Conservation (phyloP, 2,113 vertebrate genomes). For the Lophochroa leadbeateri region DNA sequence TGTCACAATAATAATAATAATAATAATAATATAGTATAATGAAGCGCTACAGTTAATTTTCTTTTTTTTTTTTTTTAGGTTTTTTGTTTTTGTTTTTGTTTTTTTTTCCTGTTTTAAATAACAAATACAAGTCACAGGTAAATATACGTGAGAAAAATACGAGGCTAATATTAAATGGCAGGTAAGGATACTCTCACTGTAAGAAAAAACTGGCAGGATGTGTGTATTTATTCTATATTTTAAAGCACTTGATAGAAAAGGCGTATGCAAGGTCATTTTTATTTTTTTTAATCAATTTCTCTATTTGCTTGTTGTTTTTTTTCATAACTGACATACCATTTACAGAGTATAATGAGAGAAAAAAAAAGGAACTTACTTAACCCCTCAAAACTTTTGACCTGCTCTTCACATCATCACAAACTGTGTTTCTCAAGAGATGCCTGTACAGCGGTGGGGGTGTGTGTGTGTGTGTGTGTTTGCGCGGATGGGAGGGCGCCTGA, state of each 20-base stretch:
- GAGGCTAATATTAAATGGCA: conserved; percentile 89
- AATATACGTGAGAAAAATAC: conserved; percentile 91
- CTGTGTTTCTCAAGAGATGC: conserved; percentile 54
- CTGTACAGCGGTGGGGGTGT: neutral
- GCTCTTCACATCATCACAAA: conserved; percentile 78
- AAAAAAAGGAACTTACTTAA: conserved; percentile 83
- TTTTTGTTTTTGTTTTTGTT: conserved; percentile 81
- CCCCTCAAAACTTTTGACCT: conserved; percentile 82
- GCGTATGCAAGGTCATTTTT: conserved; percentile 79
- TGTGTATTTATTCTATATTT: conserved; percentile 89
- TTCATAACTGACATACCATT: conserved; percentile 82
- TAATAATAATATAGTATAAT: conserved; percentile 83
- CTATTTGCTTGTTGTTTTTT: conserved; percentile 73
- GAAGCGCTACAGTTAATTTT: conserved; percentile 89
- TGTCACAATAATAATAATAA: conserved; percentile 83
- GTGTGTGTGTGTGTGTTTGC: neutral
- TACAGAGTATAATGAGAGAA: conserved; percentile 82
- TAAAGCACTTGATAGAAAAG: conserved; percentile 91
- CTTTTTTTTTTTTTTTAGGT: conserved; percentile 75
- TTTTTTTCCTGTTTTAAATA: conserved; percentile 86
- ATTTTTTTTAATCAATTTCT: conserved; percentile 76
- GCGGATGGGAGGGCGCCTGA: neutral
- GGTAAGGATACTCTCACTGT: conserved; percentile 89
- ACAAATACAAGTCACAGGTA: conserved; percentile 90
- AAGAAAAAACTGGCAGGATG: conserved; percentile 88